phyloP scores from a whole-genome alignment of 2,113 vertebrate genomes.

The Vireo altiloquus region DNA sequence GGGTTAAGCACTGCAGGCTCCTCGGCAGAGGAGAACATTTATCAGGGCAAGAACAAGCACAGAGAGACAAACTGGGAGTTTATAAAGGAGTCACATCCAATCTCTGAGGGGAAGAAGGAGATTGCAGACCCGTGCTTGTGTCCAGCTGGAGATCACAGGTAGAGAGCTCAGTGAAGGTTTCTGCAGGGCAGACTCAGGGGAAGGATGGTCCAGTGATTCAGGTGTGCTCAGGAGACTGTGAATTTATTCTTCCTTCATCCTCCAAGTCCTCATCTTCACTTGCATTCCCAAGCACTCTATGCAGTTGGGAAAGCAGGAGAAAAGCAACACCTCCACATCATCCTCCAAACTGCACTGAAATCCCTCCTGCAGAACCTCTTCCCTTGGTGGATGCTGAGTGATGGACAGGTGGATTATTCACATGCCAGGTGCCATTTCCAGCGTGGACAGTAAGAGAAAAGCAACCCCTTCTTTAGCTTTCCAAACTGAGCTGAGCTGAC shows the following conservation, averaged over 20 bases:
- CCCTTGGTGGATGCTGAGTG: not conserved
- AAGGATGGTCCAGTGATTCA: not conserved
- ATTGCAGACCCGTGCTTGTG: not conserved
- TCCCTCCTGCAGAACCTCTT: not conserved
- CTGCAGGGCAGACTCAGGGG: not conserved
- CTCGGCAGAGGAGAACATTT: not conserved
- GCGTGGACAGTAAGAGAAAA: not conserved
- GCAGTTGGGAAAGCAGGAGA: not conserved
- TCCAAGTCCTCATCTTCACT: not conserved
- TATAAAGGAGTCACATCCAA: not conserved
- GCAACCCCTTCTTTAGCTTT: not conserved
- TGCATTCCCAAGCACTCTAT: not conserved
- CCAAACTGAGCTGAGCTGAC: not conserved
- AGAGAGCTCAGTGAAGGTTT: not conserved
- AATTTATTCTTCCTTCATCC: not conserved
- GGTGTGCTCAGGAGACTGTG: accelerated
- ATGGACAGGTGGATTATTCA: not conserved
- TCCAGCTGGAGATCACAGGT: not conserved
- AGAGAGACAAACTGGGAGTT: not conserved
- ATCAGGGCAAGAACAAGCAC: not conserved
- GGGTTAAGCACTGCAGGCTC: not conserved
- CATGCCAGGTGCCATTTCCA: not conserved
- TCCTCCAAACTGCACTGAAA: not conserved
- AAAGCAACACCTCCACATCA: not conserved
- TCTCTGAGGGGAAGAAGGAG: not conserved